These are phyloP conservation scores for Pycnomerus fuliginosus DNA, from an alignment of 2,888 invertebrate genomes.

Conservation along the genomic window DNA sequence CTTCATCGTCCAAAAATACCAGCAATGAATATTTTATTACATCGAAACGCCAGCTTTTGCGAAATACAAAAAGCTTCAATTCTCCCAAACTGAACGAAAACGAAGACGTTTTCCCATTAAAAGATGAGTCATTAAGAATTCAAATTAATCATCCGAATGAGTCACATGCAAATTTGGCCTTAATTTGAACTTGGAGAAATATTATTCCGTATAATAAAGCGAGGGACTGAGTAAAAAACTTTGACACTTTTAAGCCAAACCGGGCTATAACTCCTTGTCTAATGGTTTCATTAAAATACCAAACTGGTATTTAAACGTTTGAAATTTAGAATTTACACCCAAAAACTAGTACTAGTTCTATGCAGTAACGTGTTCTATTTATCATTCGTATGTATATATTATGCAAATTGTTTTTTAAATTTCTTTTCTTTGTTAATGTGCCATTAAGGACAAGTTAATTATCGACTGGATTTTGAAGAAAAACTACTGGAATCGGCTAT, in stretches of 20 bases:
- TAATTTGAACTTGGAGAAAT: too few relatives aligned
- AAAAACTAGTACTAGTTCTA: constrained; percentile 12
- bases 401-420: constrained; percentile 17
- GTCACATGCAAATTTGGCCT: too few relatives aligned
- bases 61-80: too few relatives aligned
- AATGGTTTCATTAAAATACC: constrained; percentile 35
- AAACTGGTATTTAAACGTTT: constrained; percentile 34
- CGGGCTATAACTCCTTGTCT: constrained; percentile 32
- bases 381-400: constrained; percentile 1
- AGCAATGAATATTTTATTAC: too few relatives aligned
- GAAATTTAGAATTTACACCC: constrained; percentile 24
- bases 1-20: too few relatives aligned
- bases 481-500: neutral
- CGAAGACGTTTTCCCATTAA: too few relatives aligned
- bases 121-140: too few relatives aligned
- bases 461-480: constrained; percentile 2
- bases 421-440: constrained; percentile 12
- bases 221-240: constrained; percentile 16
- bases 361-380: constrained; percentile 13
- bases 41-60: too few relatives aligned
- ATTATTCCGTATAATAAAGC: too few relatives aligned
- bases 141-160: too few relatives aligned
- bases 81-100: too few relatives aligned
- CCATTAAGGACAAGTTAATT: constrained; percentile 17
- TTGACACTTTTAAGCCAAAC: constrained; percentile 31